A percentile compares a stretch with the other conserved stretches of the same genome.
phyloP scores from a whole-genome alignment of 2,888 invertebrate genomes.

The Apocheima hispidaria region DNA sequence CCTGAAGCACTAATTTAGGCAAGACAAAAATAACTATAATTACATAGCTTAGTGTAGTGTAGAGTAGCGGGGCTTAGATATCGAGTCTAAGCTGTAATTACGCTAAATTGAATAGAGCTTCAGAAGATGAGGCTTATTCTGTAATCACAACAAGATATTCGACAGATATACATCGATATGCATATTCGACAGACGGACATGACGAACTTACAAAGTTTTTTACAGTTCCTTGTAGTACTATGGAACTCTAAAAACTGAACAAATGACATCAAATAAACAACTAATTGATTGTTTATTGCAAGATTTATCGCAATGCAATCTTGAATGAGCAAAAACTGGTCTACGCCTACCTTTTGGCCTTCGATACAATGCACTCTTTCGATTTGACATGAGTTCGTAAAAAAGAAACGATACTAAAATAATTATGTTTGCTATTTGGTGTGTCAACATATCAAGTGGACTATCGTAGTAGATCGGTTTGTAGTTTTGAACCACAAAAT shows the following conservation, averaged over 20 bases:
- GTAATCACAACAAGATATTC: not conserved
- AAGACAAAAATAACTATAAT: constrained; percentile 21
- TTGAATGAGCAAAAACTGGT: constrained; percentile 45
- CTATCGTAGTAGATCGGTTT: not conserved
- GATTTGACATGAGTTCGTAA: constrained; percentile 41
- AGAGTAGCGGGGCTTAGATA: not conserved
- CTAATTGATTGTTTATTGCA: constrained; percentile 34
- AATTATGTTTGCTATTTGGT: not conserved
- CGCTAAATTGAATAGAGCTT: constrained; percentile 1
- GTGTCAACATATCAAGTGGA: not conserved
- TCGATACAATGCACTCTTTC: constrained; percentile 57
- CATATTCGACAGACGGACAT: too few relatives aligned
- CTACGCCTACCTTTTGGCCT: constrained; percentile 55
- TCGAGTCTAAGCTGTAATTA: constrained; percentile 4
- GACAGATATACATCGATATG: too few relatives aligned
- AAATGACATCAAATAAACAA: constrained; percentile 29
- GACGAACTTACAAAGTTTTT: too few relatives aligned
- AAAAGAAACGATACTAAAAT: constrained; percentile 35
- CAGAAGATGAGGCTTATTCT: not conserved
- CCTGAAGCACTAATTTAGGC: constrained; percentile 35
- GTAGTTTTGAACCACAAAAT: not conserved
- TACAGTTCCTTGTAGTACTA: too few relatives aligned
- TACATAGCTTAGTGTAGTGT: constrained; percentile 3
- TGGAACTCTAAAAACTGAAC: constrained; percentile 5
- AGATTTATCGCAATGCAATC: constrained; percentile 36